Conservation (phyloP, 1,140 invertebrate species). For the Trichomalopsis sarcophagae region DNA sequence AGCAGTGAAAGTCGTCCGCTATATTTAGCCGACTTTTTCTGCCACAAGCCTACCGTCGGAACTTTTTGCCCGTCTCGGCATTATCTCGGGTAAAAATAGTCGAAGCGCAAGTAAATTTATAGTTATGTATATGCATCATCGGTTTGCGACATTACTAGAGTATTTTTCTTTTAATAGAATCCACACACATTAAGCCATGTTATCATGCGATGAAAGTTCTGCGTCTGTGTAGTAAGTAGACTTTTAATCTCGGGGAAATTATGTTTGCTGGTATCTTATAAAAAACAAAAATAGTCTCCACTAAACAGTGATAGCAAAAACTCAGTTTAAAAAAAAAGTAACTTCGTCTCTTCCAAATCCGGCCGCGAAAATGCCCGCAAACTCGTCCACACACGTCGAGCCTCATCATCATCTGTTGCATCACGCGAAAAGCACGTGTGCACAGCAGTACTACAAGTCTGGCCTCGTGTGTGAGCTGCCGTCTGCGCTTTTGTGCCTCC, state of each 20-base stretch:
- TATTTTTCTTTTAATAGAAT: no score
- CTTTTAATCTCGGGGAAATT: no score
- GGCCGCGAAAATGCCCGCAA: background rate
- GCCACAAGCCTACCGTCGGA: background rate
- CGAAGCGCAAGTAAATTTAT: background rate
- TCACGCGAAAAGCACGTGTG: slow-evolving; percentile 2
- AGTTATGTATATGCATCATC: background rate
- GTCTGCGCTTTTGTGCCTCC: background rate
- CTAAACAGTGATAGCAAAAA: no score
- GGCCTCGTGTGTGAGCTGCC: background rate
- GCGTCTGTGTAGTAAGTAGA: no score
- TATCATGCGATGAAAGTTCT: no score
- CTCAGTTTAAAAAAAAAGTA: no score
- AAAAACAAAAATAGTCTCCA: no score
- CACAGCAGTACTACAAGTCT: background rate
- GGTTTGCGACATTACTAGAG: no score
- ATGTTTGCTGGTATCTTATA: no score
- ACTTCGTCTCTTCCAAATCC: background rate
- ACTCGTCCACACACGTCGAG: background rate
- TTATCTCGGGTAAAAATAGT: slow-evolving; percentile 4
- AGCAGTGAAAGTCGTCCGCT: background rate
- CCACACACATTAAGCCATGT: no score
- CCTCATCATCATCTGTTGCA: background rate
- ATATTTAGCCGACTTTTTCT: background rate
- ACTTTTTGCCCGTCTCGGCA: background rate